phyloP scores from a whole-genome alignment of 1,140 invertebrate genomes.

The Drosophila athabasca region DNA sequence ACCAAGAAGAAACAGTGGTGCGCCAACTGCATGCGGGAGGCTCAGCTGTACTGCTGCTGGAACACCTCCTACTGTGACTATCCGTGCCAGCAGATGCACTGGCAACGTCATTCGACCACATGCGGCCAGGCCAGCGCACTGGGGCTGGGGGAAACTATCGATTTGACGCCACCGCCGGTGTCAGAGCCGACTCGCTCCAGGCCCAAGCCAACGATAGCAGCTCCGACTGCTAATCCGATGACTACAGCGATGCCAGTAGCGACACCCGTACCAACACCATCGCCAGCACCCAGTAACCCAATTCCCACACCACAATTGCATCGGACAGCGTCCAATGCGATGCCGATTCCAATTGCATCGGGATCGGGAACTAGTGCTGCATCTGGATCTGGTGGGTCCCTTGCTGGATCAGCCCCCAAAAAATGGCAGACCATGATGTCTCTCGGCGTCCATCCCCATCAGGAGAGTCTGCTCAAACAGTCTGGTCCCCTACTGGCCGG shows the following conservation, averaged over 20 bases:
- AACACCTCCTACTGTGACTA: conserved; percentile 97
- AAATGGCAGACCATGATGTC: conserved; percentile 50
- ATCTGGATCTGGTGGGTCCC: not conserved
- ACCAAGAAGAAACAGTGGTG: conserved; percentile 95
- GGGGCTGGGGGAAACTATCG: too few relatives aligned
- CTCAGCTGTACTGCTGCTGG: conserved; percentile 97
- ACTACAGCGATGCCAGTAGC: not conserved
- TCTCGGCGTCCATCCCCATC: conserved; percentile 32
- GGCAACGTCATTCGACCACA: conserved; percentile 85
- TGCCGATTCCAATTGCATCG: not conserved
- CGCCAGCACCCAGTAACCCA: not conserved
- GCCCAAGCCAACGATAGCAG: not conserved
- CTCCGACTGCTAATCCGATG: not conserved
- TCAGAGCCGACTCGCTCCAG: conserved; percentile 15
- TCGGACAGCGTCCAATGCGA: conserved; percentile 2
- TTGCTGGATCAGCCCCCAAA: conserved; percentile 12
- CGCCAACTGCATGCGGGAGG: conserved; percentile 92
- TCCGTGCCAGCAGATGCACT: conserved; percentile 90
- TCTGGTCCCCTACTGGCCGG: too few relatives aligned
- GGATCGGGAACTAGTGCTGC: too few relatives aligned
- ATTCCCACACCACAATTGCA: conserved; percentile 19
- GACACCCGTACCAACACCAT: not conserved
- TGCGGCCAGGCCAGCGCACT: conserved; percentile 47
- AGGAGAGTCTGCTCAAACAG: conserved; percentile 42
- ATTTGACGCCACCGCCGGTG: not conserved